These are phyloP conservation scores for Microplitis demolitor DNA, from an alignment of 1,140 invertebrate genomes.

Conservation along the genomic window DNA sequence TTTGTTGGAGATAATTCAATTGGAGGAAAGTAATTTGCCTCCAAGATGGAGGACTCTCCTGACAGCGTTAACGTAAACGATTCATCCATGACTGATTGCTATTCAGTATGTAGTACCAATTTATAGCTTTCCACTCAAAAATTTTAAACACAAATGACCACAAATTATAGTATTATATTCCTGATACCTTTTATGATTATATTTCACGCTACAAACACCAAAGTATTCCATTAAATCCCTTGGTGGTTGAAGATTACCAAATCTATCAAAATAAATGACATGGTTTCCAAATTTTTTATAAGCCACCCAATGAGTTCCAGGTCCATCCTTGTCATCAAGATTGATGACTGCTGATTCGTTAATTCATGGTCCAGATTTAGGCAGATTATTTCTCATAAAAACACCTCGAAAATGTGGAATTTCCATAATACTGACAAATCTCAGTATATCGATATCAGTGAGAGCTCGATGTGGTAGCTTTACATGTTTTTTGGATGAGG, in stretches of 20 bases:
- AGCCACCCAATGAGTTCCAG: conserved; percentile 1
- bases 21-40: conserved; percentile 32
- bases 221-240: conserved; percentile 20
- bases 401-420: conserved; percentile 37
- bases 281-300: background rate
- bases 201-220: conserved; percentile 24
- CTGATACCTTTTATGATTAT: conserved; percentile 37
- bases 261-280: conserved; percentile 27
- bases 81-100: conserved; percentile 4
- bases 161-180: conserved; percentile 31
- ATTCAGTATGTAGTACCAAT: background rate
- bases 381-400: conserved; percentile 39
- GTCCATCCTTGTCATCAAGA: background rate
- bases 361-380: conserved; percentile 14
- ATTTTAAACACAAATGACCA: conserved; percentile 38
- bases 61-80: conserved; percentile 26
- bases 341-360: conserved; percentile 18
- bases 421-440: conserved; percentile 30
- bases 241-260: conserved; percentile 37
- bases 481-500: conserved; percentile 16
- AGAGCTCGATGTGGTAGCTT: conserved; percentile 29
- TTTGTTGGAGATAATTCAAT: conserved; percentile 20
- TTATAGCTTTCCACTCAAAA: conserved; percentile 26
- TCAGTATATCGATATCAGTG: conserved; percentile 34
- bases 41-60: conserved; percentile 24